These are phyloP conservation scores for Nematopogon swammerdamellus DNA, from an alignment of 2,888 invertebrate genomes.

Conservation along the genomic window DNA sequence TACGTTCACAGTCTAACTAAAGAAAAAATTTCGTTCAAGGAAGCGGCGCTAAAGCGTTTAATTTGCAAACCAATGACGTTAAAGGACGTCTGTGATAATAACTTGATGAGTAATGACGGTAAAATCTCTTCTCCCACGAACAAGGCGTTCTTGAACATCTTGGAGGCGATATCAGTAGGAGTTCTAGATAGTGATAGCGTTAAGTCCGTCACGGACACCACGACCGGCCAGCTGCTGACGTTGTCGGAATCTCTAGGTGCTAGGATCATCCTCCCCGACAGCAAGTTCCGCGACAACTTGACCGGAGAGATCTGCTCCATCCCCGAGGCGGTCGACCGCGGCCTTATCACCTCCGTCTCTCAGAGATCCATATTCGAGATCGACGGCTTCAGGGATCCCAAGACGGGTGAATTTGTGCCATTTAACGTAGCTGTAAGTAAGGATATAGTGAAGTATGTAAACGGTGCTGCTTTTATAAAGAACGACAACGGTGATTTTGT, in stretches of 20 bases:
- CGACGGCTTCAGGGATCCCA: conserved; percentile 83
- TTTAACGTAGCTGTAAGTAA: conserved; percentile 78
- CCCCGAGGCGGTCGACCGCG: conserved; percentile 85
- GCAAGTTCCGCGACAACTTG: conserved; percentile 71
- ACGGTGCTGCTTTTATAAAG: conserved; percentile 70
- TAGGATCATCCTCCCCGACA: conserved; percentile 74
- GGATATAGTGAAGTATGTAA: conserved; percentile 71
- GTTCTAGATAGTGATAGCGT: conserved; percentile 80
- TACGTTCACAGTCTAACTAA: conserved; percentile 72
- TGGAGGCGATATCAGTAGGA: conserved; percentile 84
- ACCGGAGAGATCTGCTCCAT: conserved; percentile 73
- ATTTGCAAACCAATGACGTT: conserved; percentile 91
- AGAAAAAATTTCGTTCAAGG: conserved; percentile 73
- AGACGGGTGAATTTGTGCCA: conserved; percentile 77
- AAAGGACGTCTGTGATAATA: conserved; percentile 80
- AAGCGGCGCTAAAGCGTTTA: conserved; percentile 77
- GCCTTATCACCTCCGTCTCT: conserved; percentile 82
- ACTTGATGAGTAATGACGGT: conserved; percentile 72
- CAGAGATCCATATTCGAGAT: conserved; percentile 90
- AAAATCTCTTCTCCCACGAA: conserved; percentile 80
- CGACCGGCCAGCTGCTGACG: conserved; percentile 75
- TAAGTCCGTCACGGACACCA: conserved; percentile 81
- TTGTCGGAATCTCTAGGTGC: conserved; percentile 80
- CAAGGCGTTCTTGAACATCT: conserved; percentile 69
- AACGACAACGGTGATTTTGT: conserved; percentile 72